A percentile compares a stretch with the other conserved stretches of the same genome.
Evolutionary conservation across 2,797 vertebrate genomes (phyloP).

Genomic region (Pyrrhura leucotis): DNA sequence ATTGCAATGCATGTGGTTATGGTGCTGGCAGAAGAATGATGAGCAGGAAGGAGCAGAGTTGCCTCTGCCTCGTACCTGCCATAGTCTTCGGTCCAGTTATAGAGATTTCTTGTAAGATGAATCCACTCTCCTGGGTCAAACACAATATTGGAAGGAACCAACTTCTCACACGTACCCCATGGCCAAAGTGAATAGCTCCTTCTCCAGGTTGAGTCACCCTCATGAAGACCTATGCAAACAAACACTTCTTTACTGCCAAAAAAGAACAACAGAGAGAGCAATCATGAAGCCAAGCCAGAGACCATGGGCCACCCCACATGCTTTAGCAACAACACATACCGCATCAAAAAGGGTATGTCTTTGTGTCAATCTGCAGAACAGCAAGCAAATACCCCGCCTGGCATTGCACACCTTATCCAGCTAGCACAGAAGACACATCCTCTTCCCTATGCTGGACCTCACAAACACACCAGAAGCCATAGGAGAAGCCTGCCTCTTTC

Average conservation of each 20-base stretch:
- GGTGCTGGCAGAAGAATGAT: neutral
- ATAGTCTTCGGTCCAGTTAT: slow-evolving; percentile 91
- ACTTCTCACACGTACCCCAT: slow-evolving; percentile 91
- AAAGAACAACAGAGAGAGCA: neutral
- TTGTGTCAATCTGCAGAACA: neutral
- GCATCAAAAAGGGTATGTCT: neutral
- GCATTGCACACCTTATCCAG: neutral
- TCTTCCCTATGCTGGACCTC: neutral
- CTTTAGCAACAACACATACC: neutral
- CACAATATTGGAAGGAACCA: slow-evolving; percentile 80
- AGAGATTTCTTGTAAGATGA: slow-evolving; percentile 83
- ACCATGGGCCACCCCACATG: rapidly evolving
- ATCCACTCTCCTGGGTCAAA: slow-evolving; percentile 90
- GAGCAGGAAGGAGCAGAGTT: neutral
- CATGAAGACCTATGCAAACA: slow-evolving; percentile 92
- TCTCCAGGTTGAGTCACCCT: slow-evolving; percentile 92
- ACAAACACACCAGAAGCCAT: neutral
- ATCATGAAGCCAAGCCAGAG: neutral
- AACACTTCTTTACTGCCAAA: slow-evolving; percentile 86
- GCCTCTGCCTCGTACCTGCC: slow-evolving; percentile 61
- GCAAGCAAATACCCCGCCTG: neutral
- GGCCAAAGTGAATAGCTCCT: slow-evolving; percentile 89
- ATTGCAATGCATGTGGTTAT: neutral
- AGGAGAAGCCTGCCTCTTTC: slow-evolving; percentile 4
- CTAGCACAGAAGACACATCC: neutral